These are phyloP conservation scores for Harmothoe impar DNA, from an alignment of 2,888 invertebrate species.

Conservation along the genomic window DNA sequence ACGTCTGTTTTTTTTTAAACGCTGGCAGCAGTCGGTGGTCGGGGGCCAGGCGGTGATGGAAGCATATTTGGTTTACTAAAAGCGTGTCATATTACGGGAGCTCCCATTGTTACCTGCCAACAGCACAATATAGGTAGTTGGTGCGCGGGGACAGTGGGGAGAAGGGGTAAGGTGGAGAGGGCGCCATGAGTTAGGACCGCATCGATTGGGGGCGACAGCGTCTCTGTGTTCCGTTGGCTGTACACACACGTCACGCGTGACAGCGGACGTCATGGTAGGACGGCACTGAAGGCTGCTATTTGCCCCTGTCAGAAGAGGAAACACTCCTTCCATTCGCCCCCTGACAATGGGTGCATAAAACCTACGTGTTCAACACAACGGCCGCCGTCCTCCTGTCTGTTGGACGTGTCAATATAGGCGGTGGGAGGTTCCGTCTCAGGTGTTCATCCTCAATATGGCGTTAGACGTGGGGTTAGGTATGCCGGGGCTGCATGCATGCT, in stretches of 20 bases:
- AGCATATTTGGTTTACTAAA: constrained; percentile 42
- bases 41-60: not conserved
- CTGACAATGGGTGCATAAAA: constrained; percentile 39
- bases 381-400: not conserved
- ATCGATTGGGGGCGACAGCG: constrained; percentile 2
- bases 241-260: constrained; percentile 47
- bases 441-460: not conserved
- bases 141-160: not conserved
- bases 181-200: not conserved
- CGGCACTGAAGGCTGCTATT: not conserved
- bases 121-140: not conserved
- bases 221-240: not conserved
- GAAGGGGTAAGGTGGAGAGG: not conserved
- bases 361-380: constrained; percentile 17
- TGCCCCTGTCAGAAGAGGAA: constrained; percentile 25
- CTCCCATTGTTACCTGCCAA: constrained; percentile 31
- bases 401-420: constrained; percentile 12
- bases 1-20: not conserved
- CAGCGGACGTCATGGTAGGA: not conserved
- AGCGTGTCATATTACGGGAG: constrained; percentile 39
- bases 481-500: no score
- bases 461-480: no score
- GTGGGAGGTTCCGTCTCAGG: not conserved
- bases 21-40: not conserved
- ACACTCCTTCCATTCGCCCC: constrained; percentile 2